These are phyloP conservation scores for Lontra canadensis DNA, from an alignment of 2,113 vertebrate species.

Conservation along the genomic window DNA sequence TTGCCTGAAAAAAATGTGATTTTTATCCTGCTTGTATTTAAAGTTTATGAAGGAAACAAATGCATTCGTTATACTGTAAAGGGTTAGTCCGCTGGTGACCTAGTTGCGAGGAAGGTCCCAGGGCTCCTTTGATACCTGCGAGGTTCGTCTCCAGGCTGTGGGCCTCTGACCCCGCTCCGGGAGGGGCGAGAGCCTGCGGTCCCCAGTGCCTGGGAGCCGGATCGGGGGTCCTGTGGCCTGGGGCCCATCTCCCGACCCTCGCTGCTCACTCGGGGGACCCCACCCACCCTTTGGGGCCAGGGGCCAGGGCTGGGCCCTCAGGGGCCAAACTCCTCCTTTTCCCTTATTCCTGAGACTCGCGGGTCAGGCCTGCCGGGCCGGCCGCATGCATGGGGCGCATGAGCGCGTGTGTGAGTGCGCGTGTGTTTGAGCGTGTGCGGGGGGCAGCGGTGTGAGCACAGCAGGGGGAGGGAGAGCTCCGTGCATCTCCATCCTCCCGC, in stretches of 20 bases:
- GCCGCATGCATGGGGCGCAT: not conserved
- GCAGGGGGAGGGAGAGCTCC: not conserved
- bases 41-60: constrained; percentile 86
- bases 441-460: not conserved
- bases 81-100: constrained; percentile 80
- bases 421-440: rapidly evolving
- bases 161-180: constrained; percentile 58
- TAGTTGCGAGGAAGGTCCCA: constrained; percentile 66
- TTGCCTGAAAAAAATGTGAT: constrained; percentile 91
- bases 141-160: constrained; percentile 77
- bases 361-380: not conserved
- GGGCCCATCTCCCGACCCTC: not conserved
- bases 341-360: not conserved
- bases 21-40: constrained; percentile 90
- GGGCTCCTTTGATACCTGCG: constrained; percentile 78
- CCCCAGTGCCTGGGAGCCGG: not conserved
- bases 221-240: not conserved
- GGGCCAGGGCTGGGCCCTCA: not conserved
- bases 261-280: not conserved
- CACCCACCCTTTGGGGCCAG: rapidly evolving
- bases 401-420: not conserved
- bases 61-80: constrained; percentile 87
- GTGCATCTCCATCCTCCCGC: not conserved
- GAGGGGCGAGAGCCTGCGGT: constrained; percentile 44
- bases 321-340: not conserved